phyloP scores from a whole-genome alignment of 2,113 vertebrate species.

The Pagrus major region DNA sequence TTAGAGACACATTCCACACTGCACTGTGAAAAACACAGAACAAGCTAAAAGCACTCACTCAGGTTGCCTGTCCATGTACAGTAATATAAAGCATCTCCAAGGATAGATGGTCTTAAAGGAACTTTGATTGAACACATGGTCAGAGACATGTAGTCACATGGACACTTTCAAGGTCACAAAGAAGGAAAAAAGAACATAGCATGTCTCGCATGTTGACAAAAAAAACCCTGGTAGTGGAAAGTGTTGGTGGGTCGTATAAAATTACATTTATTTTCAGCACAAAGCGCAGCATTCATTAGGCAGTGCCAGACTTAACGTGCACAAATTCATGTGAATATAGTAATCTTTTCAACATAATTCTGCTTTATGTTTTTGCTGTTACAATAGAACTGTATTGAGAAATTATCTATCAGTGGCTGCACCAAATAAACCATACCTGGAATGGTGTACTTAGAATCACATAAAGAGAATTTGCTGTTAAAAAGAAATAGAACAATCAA shows the following conservation, averaged over 20 bases:
- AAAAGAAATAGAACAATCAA: conserved; percentile 13
- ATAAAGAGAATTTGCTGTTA: neutral
- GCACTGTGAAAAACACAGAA: neutral
- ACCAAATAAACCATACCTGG: neutral
- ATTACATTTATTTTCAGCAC: conserved; percentile 34
- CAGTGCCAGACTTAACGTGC: conserved; percentile 57
- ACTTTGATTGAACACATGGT: neutral
- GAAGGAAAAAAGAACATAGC: neutral
- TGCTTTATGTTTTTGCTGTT: conserved; percentile 28
- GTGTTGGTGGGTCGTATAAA: neutral
- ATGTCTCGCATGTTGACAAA: neutral
- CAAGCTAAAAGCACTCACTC: neutral
- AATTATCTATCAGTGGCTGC: conserved; percentile 15
- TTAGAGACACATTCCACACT: neutral
- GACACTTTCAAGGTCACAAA: conserved; percentile 13
- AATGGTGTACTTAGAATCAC: neutral
- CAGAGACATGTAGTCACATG: neutral
- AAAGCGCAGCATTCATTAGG: conserved; percentile 54
- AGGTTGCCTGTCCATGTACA: neutral
- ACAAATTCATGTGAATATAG: conserved; percentile 52
- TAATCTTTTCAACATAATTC: conserved; percentile 47
- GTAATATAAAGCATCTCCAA: conserved; percentile 2
- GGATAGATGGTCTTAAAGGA: conserved; percentile 7
- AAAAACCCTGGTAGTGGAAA: neutral
- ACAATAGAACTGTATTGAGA: neutral